Evolutionary conservation across 1,140 invertebrate species (phyloP).

Genomic region (Coptotermes formosanus): DNA sequence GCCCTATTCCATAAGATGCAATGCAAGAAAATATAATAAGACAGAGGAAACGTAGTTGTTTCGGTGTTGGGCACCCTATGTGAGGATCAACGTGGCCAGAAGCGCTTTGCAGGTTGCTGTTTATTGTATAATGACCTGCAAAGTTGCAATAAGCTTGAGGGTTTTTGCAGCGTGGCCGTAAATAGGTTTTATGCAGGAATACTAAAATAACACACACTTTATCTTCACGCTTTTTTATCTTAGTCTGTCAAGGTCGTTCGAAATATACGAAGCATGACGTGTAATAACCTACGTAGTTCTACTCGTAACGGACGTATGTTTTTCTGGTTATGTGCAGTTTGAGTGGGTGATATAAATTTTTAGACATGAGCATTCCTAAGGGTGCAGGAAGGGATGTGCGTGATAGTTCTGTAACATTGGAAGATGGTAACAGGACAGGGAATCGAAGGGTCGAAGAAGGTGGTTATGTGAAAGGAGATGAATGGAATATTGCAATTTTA

Average conservation of each 20-base stretch:
- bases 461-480: conserved; percentile 67
- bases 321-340: background rate
- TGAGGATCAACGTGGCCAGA: background rate
- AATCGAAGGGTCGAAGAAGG: conserved; percentile 1
- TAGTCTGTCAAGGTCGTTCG: background rate
- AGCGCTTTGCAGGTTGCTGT: background rate
- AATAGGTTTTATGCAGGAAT: background rate
- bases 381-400: background rate
- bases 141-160: background rate
- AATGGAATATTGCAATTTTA: conserved; percentile 77
- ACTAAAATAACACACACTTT: background rate
- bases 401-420: background rate
- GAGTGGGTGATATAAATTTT: background rate
- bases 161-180: background rate
- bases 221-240: background rate
- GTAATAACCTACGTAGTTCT: background rate
- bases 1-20: too few relatives aligned
- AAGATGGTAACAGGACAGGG: background rate
- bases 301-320: background rate
- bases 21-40: too few relatives aligned
- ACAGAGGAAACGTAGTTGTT: too few relatives aligned
- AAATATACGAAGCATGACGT: background rate
- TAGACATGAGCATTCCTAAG: conserved; percentile 20
- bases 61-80: background rate
- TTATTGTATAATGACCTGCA: background rate